These are phyloP conservation scores for Pemphigus obesinymphae DNA, from an alignment of 1,140 invertebrate species.

Conservation along the genomic window DNA sequence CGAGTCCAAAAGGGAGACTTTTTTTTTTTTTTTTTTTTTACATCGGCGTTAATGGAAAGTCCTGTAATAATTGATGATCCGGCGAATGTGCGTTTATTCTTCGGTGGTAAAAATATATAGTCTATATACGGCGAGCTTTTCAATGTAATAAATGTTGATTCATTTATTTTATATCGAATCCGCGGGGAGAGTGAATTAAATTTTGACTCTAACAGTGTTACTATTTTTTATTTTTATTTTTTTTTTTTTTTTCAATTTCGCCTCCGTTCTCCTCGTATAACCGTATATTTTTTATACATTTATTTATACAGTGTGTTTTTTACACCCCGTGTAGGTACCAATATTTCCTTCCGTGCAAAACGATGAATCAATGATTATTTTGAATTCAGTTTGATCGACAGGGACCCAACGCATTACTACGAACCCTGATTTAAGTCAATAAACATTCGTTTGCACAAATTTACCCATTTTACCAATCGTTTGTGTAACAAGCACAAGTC, in stretches of 20 bases:
- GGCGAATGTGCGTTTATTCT: conserved; percentile 10
- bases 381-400: too few relatives aligned
- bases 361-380: too few relatives aligned
- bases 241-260: not conserved
- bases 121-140: not conserved
- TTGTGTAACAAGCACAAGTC: too few relatives aligned
- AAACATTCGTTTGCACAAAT: too few relatives aligned
- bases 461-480: too few relatives aligned
- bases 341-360: too few relatives aligned
- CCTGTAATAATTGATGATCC: conserved; percentile 36
- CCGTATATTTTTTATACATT: too few relatives aligned
- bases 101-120: not conserved
- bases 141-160: conserved; percentile 30
- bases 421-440: too few relatives aligned
- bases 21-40: not conserved
- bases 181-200: not conserved
- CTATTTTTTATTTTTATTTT: not conserved
- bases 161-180: not conserved
- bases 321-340: too few relatives aligned
- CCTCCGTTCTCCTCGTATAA: too few relatives aligned
- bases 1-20: not conserved
- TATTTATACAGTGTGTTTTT: too few relatives aligned
- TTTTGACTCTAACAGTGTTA: not conserved
- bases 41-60: conserved; percentile 33
- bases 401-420: too few relatives aligned